Conservation (phyloP, 2,113 vertebrate species). For the Eublepharis macularius region DNA sequence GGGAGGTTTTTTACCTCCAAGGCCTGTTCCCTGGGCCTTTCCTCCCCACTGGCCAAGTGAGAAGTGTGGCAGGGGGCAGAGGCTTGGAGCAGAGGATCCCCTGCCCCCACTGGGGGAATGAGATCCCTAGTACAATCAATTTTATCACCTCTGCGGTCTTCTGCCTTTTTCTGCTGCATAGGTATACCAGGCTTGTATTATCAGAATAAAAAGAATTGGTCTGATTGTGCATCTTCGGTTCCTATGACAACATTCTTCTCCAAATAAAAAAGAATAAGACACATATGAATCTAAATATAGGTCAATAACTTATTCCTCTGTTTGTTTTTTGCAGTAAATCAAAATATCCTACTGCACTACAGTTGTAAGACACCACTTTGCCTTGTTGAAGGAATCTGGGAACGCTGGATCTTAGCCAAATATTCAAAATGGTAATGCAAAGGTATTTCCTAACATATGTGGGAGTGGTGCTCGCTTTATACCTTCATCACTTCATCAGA, state of each 20-base stretch:
- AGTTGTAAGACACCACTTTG: background rate
- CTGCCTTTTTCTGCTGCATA: too few relatives aligned
- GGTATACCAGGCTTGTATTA: background rate
- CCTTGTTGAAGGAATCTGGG: conserved; percentile 10
- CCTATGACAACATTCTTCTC: background rate
- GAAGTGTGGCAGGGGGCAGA: too few relatives aligned
- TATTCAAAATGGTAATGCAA: conserved; percentile 79
- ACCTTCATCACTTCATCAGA: conserved; percentile 71
- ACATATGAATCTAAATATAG: background rate
- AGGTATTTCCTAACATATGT: conserved; percentile 55
- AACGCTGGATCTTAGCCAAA: conserved; percentile 2
- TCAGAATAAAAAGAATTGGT: background rate
- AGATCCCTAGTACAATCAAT: too few relatives aligned
- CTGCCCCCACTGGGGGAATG: too few relatives aligned
- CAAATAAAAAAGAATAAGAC: rapidly evolving
- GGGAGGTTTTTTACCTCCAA: too few relatives aligned
- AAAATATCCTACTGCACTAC: background rate
- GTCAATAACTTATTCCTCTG: background rate
- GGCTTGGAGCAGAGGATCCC: too few relatives aligned
- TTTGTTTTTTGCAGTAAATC: conserved; percentile 66
- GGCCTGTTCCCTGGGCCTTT: too few relatives aligned
- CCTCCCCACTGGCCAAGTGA: too few relatives aligned
- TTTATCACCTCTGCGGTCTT: too few relatives aligned
- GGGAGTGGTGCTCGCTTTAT: conserved; percentile 73
- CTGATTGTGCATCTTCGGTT: rapidly evolving